Percentiles rank a stretch among this genome's conserved stretches.
phyloP scores from a whole-genome alignment of 1,140 invertebrate species.

The Leptopilina clavipes region DNA sequence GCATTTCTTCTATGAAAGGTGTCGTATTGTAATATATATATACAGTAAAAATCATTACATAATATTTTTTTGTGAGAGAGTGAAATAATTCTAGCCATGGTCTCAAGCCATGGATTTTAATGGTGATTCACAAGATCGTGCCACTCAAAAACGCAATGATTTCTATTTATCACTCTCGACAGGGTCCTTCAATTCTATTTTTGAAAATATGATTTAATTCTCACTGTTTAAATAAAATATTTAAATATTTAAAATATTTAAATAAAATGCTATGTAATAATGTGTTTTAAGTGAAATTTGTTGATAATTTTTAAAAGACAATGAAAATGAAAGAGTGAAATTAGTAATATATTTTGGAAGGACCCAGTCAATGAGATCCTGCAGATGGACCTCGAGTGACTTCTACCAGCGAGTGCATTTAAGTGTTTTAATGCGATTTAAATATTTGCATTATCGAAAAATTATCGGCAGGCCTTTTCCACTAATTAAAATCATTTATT shows the following conservation, averaged over 20 bases:
- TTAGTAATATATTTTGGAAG: constrained; percentile 43
- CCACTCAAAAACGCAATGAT: constrained; percentile 37
- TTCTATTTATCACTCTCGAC: constrained; percentile 44
- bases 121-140: constrained; percentile 64
- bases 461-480: constrained; percentile 56
- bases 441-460: constrained; percentile 41
- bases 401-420: constrained; percentile 65
- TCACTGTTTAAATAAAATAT: too few species aligned
- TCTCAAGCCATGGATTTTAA: constrained; percentile 72
- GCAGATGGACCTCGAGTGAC: constrained; percentile 38
- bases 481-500: not conserved
- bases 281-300: too few species aligned
- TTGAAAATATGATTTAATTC: too few species aligned
- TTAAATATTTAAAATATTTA: too few species aligned
- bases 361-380: constrained; percentile 55
- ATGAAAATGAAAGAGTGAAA: not conserved
- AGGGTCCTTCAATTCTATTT: constrained; percentile 52
- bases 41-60: constrained; percentile 30
- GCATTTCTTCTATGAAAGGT: constrained; percentile 52
- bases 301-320: too few species aligned
- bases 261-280: too few species aligned
- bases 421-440: constrained; percentile 51
- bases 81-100: constrained; percentile 66
- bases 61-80: constrained; percentile 51
- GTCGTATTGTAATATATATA: constrained; percentile 37